Conservation (phyloP, 92 coral and sea anemone genomes). For the Phenganax subtilis region DNA sequence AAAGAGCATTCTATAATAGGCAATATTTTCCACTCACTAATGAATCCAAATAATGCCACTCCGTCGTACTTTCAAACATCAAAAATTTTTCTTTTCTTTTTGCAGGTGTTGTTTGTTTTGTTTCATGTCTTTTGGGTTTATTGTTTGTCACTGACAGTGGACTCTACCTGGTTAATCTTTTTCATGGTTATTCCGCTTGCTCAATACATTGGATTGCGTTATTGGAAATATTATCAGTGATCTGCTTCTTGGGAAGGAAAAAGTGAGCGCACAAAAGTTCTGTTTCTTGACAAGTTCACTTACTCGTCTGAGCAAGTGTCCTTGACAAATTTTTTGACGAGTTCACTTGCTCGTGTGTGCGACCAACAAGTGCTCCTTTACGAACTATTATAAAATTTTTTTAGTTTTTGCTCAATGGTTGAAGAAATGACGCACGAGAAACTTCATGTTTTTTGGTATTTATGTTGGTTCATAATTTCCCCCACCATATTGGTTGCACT, state of each 20-base stretch:
- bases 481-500: constrained; percentile 16
- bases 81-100: background rate
- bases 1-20: too few relatives aligned
- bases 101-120: constrained; percentile 24
- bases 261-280: background rate
- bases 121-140: constrained; percentile 12
- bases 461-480: constrained; percentile 25
- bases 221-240: constrained; percentile 24
- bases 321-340: too few relatives aligned
- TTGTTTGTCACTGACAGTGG: constrained; percentile 33
- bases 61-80: background rate
- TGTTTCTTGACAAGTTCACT: background rate
- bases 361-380: too few relatives aligned
- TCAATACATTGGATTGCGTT: constrained; percentile 23
- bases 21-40: too few relatives aligned
- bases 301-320: background rate
- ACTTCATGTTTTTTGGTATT: background rate
- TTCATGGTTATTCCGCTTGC: constrained; percentile 18
- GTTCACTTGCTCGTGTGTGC: background rate
- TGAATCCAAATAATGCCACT: too few relatives aligned
- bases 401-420: constrained; percentile 28
- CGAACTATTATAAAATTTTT: background rate
- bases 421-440: constrained; percentile 27
- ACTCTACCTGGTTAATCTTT: constrained; percentile 17
- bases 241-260: constrained; percentile 16